Evolutionary conservation across 2,888 invertebrate genomes (phyloP).

Genomic region (Scaptomyza flava): DNA sequence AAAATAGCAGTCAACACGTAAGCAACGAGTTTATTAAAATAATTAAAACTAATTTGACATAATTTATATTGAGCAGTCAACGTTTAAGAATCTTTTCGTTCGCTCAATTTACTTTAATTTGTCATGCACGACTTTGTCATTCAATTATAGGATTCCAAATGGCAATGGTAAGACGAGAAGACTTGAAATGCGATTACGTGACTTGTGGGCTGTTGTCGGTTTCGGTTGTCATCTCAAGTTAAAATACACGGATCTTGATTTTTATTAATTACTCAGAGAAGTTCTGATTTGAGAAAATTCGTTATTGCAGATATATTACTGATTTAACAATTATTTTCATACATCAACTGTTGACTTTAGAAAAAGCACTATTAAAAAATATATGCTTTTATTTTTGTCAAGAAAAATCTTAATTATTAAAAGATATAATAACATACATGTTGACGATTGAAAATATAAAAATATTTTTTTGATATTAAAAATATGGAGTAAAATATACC

Average conservation of each 20-base stretch:
- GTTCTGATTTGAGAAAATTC: background rate
- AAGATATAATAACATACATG: too few relatives aligned
- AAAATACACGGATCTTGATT: conserved; percentile 12
- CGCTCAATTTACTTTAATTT: conserved; percentile 35
- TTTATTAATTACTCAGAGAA: conserved; percentile 19
- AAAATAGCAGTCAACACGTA: conserved; percentile 56
- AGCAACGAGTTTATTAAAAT: conserved; percentile 61
- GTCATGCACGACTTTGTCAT: conserved; percentile 58
- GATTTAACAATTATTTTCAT: too few relatives aligned
- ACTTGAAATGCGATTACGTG: conserved; percentile 51
- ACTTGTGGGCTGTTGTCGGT: conserved; percentile 28
- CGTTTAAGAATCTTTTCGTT: conserved; percentile 15
- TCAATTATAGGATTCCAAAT: conserved; percentile 56
- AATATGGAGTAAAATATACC: too few relatives aligned
- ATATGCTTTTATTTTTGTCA: too few relatives aligned
- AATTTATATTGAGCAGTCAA: conserved; percentile 45
- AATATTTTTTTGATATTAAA: too few relatives aligned
- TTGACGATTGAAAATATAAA: too few relatives aligned
- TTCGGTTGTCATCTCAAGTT: conserved; percentile 4
- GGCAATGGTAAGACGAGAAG: conserved; percentile 38
- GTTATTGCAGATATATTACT: background rate
- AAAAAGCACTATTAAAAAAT: too few relatives aligned
- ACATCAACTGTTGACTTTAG: too few relatives aligned
- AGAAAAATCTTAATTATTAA: too few relatives aligned
- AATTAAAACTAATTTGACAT: conserved; percentile 70